These are phyloP conservation scores for Muscina levida DNA, from an alignment of 2,888 invertebrate species.

Conservation along the genomic window DNA sequence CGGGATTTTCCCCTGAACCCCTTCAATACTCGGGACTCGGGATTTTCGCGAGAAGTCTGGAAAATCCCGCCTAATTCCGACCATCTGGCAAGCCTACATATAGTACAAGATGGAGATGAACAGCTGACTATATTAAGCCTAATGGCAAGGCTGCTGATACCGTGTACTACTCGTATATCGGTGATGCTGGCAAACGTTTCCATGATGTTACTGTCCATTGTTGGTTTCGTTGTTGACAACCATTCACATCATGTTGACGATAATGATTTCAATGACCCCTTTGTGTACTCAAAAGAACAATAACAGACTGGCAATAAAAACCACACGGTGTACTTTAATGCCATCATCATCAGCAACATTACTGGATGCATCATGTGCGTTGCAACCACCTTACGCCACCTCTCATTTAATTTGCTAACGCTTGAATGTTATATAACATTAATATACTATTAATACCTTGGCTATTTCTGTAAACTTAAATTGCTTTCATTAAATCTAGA, in stretches of 20 bases:
- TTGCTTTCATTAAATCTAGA: neutral
- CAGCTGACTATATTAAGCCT: too few relatives aligned
- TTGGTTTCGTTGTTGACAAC: neutral
- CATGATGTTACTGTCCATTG: neutral
- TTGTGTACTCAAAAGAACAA: slow-evolving; percentile 47
- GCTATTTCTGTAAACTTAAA: neutral
- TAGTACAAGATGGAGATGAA: too few relatives aligned
- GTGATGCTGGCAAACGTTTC: neutral
- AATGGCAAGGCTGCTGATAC: too few relatives aligned
- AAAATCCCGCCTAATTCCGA: too few relatives aligned
- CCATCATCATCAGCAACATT: neutral
- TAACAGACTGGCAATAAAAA: slow-evolving; percentile 53
- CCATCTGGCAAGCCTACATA: too few relatives aligned
- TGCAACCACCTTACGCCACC: neutral
- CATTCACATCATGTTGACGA: neutral
- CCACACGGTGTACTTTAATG: slow-evolving; percentile 26
- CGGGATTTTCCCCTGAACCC: too few relatives aligned
- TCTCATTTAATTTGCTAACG: neutral
- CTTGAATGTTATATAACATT: neutral
- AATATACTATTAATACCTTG: neutral
- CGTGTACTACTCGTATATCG: too few relatives aligned
- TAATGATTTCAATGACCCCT: slow-evolving; percentile 52
- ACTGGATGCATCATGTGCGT: neutral
- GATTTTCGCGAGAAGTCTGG: too few relatives aligned
- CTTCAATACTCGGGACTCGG: too few relatives aligned